A percentile compares a stretch with the other conserved stretches of the same genome.
These are phyloP conservation scores for Bufo bufo DNA, from an alignment of 2,113 vertebrate species.

Conservation along the genomic window DNA sequence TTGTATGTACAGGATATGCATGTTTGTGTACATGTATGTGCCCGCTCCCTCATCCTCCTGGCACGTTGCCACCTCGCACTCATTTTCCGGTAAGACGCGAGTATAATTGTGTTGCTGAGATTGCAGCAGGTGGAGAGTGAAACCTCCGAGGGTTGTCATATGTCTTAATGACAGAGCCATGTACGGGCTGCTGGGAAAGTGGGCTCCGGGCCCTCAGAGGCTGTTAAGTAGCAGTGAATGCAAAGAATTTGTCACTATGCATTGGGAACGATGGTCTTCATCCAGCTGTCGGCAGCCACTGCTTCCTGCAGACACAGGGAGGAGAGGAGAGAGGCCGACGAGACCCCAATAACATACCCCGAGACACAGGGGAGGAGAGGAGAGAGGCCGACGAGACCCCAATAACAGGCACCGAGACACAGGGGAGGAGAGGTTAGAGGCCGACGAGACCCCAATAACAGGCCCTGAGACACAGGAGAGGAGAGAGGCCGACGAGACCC, in stretches of 20 bases:
- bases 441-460: too few relatives aligned
- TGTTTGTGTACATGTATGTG: too few relatives aligned
- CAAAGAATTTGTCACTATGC: slow-evolving; percentile 68
- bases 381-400: too few relatives aligned
- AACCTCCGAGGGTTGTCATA: neutral
- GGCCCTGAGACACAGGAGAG: too few relatives aligned
- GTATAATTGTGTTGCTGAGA: neutral
- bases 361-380: too few relatives aligned
- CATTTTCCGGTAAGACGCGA: neutral
- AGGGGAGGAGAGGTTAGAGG: too few relatives aligned
- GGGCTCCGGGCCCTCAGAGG: slow-evolving; percentile 42
- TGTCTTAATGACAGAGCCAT: slow-evolving; percentile 22
- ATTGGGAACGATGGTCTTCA: slow-evolving; percentile 64
- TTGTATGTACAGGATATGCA: too few relatives aligned
- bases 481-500: too few relatives aligned
- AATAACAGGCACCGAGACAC: too few relatives aligned
- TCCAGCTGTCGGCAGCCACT: slow-evolving; percentile 64
- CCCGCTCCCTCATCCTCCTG: neutral
- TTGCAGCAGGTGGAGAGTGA: slow-evolving; percentile 31
- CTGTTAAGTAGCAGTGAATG: slow-evolving; percentile 64
- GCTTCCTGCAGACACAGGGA: slow-evolving; percentile 58
- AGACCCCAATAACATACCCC: slow-evolving; percentile 57
- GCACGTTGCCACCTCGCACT: neutral
- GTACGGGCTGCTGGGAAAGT: slow-evolving; percentile 2
- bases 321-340: slow-evolving; percentile 59